Conservation (phyloP, 2,113 vertebrate genomes). For the Labeo catla region DNA sequence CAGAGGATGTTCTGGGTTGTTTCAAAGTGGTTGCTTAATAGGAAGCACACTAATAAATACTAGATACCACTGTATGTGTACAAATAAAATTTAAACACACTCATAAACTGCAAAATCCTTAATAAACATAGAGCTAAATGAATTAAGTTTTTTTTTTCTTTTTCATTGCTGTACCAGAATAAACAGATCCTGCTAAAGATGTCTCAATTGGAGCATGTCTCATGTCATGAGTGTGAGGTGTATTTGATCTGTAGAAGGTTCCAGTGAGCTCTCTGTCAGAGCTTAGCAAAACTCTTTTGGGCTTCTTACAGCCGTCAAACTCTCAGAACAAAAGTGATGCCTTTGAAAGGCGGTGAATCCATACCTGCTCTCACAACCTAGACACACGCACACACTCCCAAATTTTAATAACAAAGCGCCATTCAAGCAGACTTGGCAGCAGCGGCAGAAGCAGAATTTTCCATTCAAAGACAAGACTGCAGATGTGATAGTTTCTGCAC, state of each 20-base stretch:
- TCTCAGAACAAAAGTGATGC: conserved; percentile 25
- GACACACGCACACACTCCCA: background rate
- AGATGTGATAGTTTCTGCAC: background rate
- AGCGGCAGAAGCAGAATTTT: background rate
- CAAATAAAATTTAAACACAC: background rate
- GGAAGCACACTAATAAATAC: too few species aligned
- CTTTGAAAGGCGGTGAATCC: background rate
- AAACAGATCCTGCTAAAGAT: background rate
- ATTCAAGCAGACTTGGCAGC: conserved; percentile 27
- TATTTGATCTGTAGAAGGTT: conserved; percentile 4
- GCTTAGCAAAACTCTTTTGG: conserved; percentile 10
- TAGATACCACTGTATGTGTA: background rate
- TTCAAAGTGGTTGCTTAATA: too few species aligned
- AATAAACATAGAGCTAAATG: background rate
- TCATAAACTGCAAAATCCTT: background rate
- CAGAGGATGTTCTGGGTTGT: too few species aligned
- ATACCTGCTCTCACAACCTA: background rate
- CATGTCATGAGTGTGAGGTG: background rate
- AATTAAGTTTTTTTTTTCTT: background rate
- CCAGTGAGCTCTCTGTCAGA: background rate
- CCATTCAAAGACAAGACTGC: background rate
- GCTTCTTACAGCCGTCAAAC: conserved; percentile 18
- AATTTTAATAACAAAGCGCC: conserved; percentile 42
- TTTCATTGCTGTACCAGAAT: background rate
- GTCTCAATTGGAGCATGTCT: conserved; percentile 2